A percentile compares a stretch with the other conserved stretches of the same genome.
These are phyloP conservation scores for Bergia puertoricense DNA, from an alignment of 92 coral and sea anemone genomes.

Conservation along the genomic window DNA sequence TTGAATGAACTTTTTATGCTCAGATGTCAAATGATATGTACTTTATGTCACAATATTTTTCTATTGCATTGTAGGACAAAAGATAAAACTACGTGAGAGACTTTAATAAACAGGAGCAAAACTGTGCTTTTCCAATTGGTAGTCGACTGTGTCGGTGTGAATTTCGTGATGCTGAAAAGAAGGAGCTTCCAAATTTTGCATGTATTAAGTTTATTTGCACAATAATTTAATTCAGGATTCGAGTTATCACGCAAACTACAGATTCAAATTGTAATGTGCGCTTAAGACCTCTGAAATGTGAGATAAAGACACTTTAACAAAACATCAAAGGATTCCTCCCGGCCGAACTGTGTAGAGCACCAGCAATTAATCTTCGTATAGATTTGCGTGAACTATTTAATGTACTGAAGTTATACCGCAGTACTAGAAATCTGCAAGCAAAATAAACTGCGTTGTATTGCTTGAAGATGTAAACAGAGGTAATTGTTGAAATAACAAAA, in stretches of 20 bases:
- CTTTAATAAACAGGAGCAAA: background rate
- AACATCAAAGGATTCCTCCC: background rate
- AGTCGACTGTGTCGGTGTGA: background rate
- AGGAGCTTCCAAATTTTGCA: background rate
- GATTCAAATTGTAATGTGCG: background rate
- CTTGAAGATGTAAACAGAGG: constrained; percentile 32
- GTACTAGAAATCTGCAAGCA: constrained; percentile 10
- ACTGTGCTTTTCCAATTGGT: background rate
- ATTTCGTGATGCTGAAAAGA: background rate
- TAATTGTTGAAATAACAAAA: constrained; percentile 43
- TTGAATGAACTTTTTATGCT: constrained; percentile 14
- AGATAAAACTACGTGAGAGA: background rate
- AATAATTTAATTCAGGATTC: background rate
- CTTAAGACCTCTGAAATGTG: background rate
- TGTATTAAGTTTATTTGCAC: constrained; percentile 11
- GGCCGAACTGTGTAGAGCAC: background rate
- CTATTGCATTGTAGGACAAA: background rate
- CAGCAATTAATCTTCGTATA: background rate
- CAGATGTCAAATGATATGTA: background rate
- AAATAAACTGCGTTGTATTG: constrained; percentile 21
- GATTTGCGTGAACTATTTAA: constrained; percentile 21
- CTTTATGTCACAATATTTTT: background rate
- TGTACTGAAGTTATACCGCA: background rate
- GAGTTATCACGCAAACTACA: background rate
- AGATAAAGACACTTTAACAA: background rate